A percentile compares a stretch with the other conserved stretches of the same genome.
phyloP scores from a whole-genome alignment of 37 sponge, comb jelly and placozoan genomes.

The Chondrilla cf. caribensis region DNA sequence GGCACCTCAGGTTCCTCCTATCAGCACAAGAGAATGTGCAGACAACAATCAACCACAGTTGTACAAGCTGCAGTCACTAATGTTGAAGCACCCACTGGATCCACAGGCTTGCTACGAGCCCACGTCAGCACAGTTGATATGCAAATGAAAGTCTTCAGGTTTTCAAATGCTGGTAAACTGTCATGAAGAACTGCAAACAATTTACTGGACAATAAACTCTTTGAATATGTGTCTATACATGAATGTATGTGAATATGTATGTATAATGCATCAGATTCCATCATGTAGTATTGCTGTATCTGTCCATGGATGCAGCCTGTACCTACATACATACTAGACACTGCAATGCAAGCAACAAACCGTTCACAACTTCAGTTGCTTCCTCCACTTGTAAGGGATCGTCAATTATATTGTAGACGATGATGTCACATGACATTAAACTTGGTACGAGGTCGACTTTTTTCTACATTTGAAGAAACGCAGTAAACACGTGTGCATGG shows the following conservation, averaged over 20 bases:
- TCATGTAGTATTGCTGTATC: neutral
- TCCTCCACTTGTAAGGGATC: slow-evolving; percentile 61
- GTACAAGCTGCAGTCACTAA: neutral
- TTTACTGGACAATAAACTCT: no score
- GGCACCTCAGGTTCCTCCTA: slow-evolving; percentile 95
- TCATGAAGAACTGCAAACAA: slow-evolving; percentile 75
- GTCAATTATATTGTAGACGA: slow-evolving; percentile 75
- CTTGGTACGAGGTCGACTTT: slow-evolving; percentile 56
- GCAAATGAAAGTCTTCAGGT: slow-evolving; percentile 86
- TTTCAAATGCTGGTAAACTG: slow-evolving; percentile 53
- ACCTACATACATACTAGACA: no score
- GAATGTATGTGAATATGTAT: neutral
- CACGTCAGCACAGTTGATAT: slow-evolving; percentile 87
- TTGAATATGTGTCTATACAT: no score
- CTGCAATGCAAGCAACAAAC: slow-evolving; percentile 44
- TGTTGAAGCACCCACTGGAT: slow-evolving; percentile 60
- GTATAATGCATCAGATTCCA: neutral
- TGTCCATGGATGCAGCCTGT: neutral
- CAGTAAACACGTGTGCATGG: neutral
- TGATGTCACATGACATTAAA: slow-evolving; percentile 78
- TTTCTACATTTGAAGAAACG: neutral
- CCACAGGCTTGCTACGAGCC: slow-evolving; percentile 91
- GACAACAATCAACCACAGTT: no score
- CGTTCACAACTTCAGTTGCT: slow-evolving; percentile 69
- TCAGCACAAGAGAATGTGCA: neutral